A percentile compares a stretch with the other conserved stretches of the same genome.
These are phyloP conservation scores for Hyppa rectilinea DNA, from an alignment of 2,888 invertebrate genomes.

Conservation along the genomic window DNA sequence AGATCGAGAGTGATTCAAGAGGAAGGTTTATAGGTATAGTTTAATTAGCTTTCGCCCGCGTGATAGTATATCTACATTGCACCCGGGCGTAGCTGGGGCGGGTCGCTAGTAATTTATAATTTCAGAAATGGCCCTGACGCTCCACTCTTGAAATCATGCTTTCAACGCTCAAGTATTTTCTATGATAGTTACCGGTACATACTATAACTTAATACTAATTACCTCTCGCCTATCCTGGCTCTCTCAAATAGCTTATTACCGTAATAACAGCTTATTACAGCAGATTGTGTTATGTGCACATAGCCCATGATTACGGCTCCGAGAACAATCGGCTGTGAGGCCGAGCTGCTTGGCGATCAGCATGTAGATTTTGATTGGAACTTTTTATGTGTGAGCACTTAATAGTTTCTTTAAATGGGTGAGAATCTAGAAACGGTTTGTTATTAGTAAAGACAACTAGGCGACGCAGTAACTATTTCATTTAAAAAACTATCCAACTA, in stretches of 20 bases:
- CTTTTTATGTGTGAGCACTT: constrained; percentile 15
- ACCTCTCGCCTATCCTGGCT: constrained; percentile 21
- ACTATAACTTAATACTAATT: constrained; percentile 38
- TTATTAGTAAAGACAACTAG: too few species aligned
- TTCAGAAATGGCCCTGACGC: neutral
- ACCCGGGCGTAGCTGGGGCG: too few species aligned
- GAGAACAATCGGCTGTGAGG: constrained; percentile 27
- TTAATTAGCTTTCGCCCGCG: too few species aligned
- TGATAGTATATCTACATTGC: too few species aligned
- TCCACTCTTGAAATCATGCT: neutral
- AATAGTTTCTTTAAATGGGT: constrained; percentile 13
- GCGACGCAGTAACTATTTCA: too few species aligned
- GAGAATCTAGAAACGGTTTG: neutral
- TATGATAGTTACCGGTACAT: constrained; percentile 5
- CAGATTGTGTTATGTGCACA: constrained; percentile 27
- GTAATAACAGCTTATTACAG: constrained; percentile 32
- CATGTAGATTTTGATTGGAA: constrained; percentile 27
- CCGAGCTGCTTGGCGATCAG: constrained; percentile 6
- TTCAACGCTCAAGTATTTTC: neutral
- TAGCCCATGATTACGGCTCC: constrained; percentile 11
- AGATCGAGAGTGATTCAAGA: too few species aligned
- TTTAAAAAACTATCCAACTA: too few species aligned
- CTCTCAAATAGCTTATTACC: constrained; percentile 41
- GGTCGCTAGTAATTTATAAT: neutral
- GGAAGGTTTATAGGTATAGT: too few species aligned